A percentile compares a stretch with the other conserved stretches of the same genome.
Conservation (phyloP, 2,113 vertebrate species). For the Halcyon malimbica region DNA sequence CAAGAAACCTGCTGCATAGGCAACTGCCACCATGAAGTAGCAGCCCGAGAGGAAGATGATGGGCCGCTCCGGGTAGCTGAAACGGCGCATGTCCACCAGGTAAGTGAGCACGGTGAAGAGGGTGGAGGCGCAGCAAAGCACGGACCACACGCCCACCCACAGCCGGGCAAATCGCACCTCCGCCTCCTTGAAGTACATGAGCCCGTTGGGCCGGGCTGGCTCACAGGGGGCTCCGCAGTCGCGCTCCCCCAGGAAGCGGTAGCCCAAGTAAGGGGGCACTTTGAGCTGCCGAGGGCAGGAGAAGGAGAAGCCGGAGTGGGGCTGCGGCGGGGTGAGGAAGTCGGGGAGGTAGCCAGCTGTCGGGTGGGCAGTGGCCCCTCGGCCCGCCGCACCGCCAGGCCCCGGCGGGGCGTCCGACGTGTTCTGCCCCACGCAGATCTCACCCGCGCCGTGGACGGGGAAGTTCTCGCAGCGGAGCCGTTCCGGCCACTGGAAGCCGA, state of each 20-base stretch:
- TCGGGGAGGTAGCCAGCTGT: constrained; percentile 69
- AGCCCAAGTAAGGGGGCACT: constrained; percentile 88
- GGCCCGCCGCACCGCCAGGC: constrained; percentile 6
- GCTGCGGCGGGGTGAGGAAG: constrained; percentile 67
- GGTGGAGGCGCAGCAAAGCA: constrained; percentile 88
- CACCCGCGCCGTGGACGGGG: constrained; percentile 88
- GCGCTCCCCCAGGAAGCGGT: constrained; percentile 87
- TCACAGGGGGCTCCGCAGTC: constrained; percentile 95
- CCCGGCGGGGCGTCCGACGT: constrained; percentile 74
- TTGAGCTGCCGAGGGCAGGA: constrained; percentile 89
- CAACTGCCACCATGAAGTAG: constrained; percentile 93
- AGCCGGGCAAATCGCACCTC: constrained; percentile 88
- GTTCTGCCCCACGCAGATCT: constrained; percentile 96
- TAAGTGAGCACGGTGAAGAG: constrained; percentile 93
- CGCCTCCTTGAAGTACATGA: constrained; percentile 91
- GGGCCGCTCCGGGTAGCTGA: constrained; percentile 91
- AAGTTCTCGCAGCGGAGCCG: constrained; percentile 94
- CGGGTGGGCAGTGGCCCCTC: constrained; percentile 74
- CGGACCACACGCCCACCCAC: constrained; percentile 90
- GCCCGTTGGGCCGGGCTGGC: constrained; percentile 80
- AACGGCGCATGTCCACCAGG: constrained; percentile 87
- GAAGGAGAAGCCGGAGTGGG: constrained; percentile 73
- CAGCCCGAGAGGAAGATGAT: constrained; percentile 94
- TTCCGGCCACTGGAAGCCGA: constrained; percentile 97
- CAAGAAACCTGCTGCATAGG: constrained; percentile 85